phyloP scores from a whole-genome alignment of 2,888 invertebrate genomes.

The Lepidochrysops patricia region DNA sequence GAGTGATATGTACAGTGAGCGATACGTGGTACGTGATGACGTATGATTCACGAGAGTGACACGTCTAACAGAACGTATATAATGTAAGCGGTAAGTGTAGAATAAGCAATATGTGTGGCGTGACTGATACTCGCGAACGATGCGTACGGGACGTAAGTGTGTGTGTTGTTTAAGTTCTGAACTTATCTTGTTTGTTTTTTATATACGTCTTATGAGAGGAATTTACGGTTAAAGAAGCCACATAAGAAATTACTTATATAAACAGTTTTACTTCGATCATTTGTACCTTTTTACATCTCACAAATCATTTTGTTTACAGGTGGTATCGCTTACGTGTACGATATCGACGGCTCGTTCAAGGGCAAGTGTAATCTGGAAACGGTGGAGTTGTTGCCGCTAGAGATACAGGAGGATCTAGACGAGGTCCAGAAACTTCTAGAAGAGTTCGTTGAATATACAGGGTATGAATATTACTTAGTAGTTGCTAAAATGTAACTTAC shows the following conservation, averaged over 20 bases:
- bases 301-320: constrained; percentile 47
- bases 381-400: constrained; percentile 92
- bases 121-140: not conserved
- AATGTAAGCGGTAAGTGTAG: too few relatives aligned
- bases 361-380: constrained; percentile 95
- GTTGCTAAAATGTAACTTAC: too few relatives aligned
- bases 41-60: too few relatives aligned
- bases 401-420: constrained; percentile 83
- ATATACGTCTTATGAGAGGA: too few relatives aligned
- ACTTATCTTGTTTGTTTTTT: too few relatives aligned
- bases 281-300: not conserved
- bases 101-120: too few relatives aligned
- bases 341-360: constrained; percentile 88
- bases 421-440: constrained; percentile 83
- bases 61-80: too few relatives aligned
- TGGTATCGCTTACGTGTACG: constrained; percentile 96
- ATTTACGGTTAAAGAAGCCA: not conserved
- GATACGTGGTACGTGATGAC: too few relatives aligned
- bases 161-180: too few relatives aligned
- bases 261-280: not conserved
- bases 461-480: constrained; percentile 42
- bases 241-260: not conserved
- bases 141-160: not conserved
- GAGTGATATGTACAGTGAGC: not conserved
- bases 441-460: constrained; percentile 92